Conservation (phyloP, 2,888 invertebrate species). For the Athetis lepigone region DNA sequence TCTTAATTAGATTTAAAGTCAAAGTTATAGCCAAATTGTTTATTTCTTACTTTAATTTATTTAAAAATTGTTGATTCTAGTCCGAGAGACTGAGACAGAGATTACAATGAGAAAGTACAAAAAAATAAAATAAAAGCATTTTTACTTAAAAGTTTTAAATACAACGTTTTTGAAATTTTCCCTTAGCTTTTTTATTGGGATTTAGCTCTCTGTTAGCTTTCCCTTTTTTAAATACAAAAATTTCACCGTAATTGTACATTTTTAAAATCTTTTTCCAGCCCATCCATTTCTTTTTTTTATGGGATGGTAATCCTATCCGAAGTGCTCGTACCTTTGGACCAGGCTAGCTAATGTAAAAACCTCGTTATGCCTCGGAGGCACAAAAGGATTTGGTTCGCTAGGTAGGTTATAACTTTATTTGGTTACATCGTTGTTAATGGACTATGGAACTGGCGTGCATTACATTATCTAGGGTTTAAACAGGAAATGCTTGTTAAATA, state of each 20-base stretch:
- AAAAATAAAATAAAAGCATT: too few species aligned
- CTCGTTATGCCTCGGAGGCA: conserved; percentile 72
- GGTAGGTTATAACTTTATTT: conserved; percentile 64
- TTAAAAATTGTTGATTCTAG: too few species aligned
- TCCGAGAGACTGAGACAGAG: too few species aligned
- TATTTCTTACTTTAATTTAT: too few species aligned
- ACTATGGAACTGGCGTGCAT: conserved; percentile 13
- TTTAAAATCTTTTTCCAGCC: conserved; percentile 15
- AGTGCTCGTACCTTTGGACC: conserved; percentile 55
- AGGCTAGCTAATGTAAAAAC: conserved; percentile 76
- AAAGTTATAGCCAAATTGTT: too few species aligned
- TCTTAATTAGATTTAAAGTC: too few species aligned
- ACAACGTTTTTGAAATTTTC: not conserved
- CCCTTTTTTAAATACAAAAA: not conserved
- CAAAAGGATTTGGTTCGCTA: conserved; percentile 65
- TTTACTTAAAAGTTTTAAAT: too few species aligned
- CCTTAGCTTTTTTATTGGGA: too few species aligned
- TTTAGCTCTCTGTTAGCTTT: not conserved
- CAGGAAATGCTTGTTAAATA: too few species aligned
- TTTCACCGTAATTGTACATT: conserved; percentile 19
- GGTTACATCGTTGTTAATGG: conserved; percentile 59
- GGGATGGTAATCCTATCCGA: conserved; percentile 48
- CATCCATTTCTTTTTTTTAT: conserved; percentile 30
- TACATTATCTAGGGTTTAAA: conserved; percentile 1
- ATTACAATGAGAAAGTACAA: too few species aligned